Conservation (phyloP, 2,113 vertebrate species). For the Sceloporus tristichus region DNA sequence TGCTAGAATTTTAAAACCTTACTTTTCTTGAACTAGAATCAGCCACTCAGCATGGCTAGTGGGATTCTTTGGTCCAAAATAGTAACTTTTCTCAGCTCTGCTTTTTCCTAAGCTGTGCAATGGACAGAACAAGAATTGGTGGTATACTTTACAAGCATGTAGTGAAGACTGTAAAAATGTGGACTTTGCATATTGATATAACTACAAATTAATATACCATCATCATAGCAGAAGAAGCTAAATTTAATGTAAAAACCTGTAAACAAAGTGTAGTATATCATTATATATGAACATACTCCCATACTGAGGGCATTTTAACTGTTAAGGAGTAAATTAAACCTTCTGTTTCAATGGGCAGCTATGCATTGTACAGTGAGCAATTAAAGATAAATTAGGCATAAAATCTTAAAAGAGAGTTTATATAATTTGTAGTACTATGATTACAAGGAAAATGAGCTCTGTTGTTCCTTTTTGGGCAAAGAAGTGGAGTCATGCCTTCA, state of each 20-base stretch:
- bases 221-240: constrained; percentile 28
- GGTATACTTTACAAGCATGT: neutral
- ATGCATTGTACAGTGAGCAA: constrained; percentile 56
- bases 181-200: neutral
- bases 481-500: constrained; percentile 67
- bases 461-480: constrained; percentile 70
- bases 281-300: neutral
- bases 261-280: constrained; percentile 44
- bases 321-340: constrained; percentile 56
- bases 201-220: constrained; percentile 8
- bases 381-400: constrained; percentile 67
- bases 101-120: too few relatives aligned
- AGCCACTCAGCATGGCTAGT: too few relatives aligned
- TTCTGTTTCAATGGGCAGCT: constrained; percentile 66
- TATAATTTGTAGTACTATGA: constrained; percentile 69
- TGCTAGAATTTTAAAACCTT: too few relatives aligned
- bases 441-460: constrained; percentile 64
- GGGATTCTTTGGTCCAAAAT: too few relatives aligned
- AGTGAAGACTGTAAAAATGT: neutral
- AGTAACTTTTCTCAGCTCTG: neutral
- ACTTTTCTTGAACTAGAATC: too few relatives aligned
- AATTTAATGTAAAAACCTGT: constrained; percentile 47
- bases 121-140: neutral
- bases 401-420: constrained; percentile 68
- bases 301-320: constrained; percentile 40